Evolutionary conservation across 2,888 invertebrate genomes (phyloP).

Genomic region (Dasysyrphus albostriatus): DNA sequence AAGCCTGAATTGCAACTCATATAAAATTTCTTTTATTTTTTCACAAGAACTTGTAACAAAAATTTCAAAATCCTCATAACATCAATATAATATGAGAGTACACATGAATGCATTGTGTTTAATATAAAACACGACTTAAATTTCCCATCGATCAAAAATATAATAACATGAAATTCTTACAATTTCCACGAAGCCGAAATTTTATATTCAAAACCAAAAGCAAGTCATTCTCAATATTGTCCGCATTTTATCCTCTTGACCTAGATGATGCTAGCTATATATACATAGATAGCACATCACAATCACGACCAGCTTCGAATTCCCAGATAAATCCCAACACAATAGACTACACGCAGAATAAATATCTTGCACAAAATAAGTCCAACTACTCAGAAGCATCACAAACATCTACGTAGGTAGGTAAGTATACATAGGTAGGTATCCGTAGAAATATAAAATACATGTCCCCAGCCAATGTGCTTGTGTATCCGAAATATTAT

Average conservation of each 20-base stretch:
- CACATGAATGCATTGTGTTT: neutral
- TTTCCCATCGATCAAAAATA: neutral
- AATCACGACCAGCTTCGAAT: neutral
- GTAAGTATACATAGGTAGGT: neutral
- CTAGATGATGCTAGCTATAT: neutral
- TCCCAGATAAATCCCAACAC: conserved; percentile 5
- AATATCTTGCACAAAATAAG: neutral
- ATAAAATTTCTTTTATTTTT: no score
- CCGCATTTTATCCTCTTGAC: conserved; percentile 10
- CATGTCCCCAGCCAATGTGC: neutral
- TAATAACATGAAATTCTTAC: conserved; percentile 3
- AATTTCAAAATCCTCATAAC: neutral
- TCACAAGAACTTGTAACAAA: no score
- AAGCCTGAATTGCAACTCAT: no score
- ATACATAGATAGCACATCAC: neutral
- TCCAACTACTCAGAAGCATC: conserved; percentile 4
- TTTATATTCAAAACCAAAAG: neutral
- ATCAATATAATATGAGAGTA: neutral
- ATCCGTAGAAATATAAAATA: neutral
- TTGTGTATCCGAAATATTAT: neutral
- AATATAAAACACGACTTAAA: neutral
- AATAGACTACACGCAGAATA: neutral
- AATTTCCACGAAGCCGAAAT: neutral
- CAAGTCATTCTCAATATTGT: neutral
- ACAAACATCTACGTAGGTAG: neutral